These are phyloP conservation scores for Rhimphoctona megacephalus DNA, from an alignment of 2,888 invertebrate genomes.

Conservation along the genomic window DNA sequence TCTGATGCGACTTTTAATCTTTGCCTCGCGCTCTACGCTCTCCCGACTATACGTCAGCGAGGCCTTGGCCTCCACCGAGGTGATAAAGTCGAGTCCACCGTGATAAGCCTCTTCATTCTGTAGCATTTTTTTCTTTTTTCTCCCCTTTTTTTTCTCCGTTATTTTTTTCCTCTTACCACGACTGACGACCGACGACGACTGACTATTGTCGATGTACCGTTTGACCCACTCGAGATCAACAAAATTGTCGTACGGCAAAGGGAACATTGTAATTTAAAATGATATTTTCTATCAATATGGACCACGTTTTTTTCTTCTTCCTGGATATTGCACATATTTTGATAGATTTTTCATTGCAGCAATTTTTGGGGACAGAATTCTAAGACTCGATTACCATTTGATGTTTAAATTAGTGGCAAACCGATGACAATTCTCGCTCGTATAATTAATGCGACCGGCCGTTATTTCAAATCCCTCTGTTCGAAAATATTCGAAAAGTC, in stretches of 20 bases:
- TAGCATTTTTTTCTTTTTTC: slow-evolving; percentile 23
- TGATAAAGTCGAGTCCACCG: slow-evolving; percentile 75
- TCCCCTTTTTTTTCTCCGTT: slow-evolving; percentile 14
- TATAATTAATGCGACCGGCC: neutral
- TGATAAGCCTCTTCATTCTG: slow-evolving; percentile 70
- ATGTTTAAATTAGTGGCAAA: neutral
- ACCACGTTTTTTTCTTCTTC: neutral
- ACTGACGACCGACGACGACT: neutral
- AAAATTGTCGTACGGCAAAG: slow-evolving; percentile 9
- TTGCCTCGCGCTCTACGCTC: slow-evolving; percentile 59
- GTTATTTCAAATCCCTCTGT: no score
- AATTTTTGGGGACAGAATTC: neutral
- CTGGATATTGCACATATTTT: neutral
- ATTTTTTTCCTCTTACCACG: slow-evolving; percentile 18
- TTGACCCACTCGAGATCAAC: slow-evolving; percentile 73
- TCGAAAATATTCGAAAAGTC: neutral
- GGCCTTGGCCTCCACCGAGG: slow-evolving; percentile 76
- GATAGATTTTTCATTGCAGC: neutral
- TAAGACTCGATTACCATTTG: neutral
- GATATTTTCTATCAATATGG: neutral
- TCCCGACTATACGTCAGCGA: slow-evolving; percentile 69
- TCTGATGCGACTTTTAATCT: slow-evolving; percentile 48
- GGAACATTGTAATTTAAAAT: neutral
- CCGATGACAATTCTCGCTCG: neutral
- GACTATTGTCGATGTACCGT: slow-evolving; percentile 68